phyloP scores from a whole-genome alignment of 2,113 vertebrate species.

The Micromys minutus region DNA sequence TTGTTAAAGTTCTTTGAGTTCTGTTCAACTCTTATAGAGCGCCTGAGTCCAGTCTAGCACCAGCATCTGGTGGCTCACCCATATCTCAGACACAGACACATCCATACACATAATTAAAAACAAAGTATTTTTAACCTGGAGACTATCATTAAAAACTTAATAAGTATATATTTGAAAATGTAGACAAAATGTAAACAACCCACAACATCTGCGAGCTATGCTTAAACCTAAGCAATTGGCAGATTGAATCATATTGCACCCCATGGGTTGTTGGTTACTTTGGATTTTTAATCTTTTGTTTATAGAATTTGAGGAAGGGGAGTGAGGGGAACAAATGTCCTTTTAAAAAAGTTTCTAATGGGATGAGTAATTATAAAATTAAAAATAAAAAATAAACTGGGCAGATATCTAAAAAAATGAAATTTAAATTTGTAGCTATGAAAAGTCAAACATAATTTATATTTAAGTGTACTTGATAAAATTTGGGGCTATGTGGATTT shows the following conservation, averaged over 20 bases:
- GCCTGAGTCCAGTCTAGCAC: not conserved
- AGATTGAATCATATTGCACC: not conserved
- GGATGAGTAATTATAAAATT: not conserved
- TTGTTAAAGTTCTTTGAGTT: not conserved
- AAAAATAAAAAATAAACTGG: conserved; percentile 27
- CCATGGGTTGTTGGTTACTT: not conserved
- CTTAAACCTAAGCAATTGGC: not conserved
- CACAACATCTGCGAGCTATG: not conserved
- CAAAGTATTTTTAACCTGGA: not conserved
- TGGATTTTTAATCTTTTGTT: not conserved
- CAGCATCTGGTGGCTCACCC: not conserved
- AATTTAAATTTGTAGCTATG: conserved; percentile 15
- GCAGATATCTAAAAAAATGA: conserved; percentile 31
- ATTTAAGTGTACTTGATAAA: conserved; percentile 43
- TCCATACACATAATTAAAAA: not conserved
- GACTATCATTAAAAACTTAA: not conserved
- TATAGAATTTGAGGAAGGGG: not conserved
- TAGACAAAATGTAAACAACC: not conserved
- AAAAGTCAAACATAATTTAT: conserved; percentile 32
- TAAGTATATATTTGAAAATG: not conserved
- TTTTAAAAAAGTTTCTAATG: not conserved
- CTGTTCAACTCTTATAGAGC: not conserved
- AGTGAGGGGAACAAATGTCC: not conserved
- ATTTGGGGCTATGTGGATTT: conserved; percentile 43
- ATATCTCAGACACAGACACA: not conserved